Conservation (phyloP, 2,113 vertebrate species). For the Myotis davidii region DNA sequence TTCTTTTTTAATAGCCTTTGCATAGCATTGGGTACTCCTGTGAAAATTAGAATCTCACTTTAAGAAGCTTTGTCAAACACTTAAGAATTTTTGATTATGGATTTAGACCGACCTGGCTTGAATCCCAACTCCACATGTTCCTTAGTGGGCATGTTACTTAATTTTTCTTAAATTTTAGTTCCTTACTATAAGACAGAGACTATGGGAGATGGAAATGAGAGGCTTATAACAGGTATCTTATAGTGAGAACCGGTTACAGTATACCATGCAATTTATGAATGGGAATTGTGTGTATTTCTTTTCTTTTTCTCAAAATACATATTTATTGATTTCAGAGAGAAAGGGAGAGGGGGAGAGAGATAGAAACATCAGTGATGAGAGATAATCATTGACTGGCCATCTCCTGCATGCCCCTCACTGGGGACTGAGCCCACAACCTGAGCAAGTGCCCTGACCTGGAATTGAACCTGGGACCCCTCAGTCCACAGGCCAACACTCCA, state of each 20-base stretch:
- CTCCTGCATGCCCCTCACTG: no score
- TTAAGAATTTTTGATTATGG: neutral
- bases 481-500: no score
- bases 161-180: conserved; percentile 18
- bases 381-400: no score
- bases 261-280: neutral
- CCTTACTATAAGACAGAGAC: neutral
- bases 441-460: no score
- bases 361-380: no score
- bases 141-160: neutral
- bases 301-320: no score
- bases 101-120: neutral
- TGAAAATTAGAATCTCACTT: conserved; percentile 15
- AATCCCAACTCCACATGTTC: neutral
- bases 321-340: no score
- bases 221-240: neutral
- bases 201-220: neutral
- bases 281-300: neutral
- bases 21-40: neutral
- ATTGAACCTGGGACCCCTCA: no score
- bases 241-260: neutral
- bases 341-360: no score
- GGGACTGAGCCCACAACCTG: no score
- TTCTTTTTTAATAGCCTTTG: neutral
- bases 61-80: neutral